Evolutionary conservation across 2,797 vertebrate species (phyloP).

Genomic region (Channa striata): DNA sequence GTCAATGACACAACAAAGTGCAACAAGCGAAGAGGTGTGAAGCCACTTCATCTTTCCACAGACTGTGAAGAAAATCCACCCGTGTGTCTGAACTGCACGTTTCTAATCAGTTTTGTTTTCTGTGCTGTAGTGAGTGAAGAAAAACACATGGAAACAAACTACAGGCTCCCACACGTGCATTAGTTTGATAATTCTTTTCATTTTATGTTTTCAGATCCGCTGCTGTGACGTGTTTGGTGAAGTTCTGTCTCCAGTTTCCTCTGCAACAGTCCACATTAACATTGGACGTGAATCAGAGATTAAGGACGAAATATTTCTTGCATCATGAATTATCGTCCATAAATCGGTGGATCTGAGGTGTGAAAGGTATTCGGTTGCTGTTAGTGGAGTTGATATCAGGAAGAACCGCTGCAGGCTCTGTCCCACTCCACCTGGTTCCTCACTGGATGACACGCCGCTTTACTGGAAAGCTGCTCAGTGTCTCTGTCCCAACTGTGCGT

Average conservation of each 20-base stretch:
- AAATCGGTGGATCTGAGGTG: not conserved
- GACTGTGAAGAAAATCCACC: constrained; percentile 4
- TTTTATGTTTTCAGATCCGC: constrained; percentile 5
- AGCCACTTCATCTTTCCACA: not conserved
- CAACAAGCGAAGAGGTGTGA: not conserved
- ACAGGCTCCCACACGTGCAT: constrained; percentile 4
- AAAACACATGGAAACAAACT: constrained; percentile 23
- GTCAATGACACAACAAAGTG: not conserved
- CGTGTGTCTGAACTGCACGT: too few relatives aligned
- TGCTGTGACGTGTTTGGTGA: not conserved
- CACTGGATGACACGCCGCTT: constrained; percentile 28
- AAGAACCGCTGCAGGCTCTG: constrained; percentile 59
- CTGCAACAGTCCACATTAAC: not conserved
- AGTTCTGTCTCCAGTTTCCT: not conserved
- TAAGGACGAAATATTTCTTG: too few relatives aligned
- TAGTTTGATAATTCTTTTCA: not conserved
- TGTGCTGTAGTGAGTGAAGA: constrained; percentile 45
- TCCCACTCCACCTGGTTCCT: constrained; percentile 82
- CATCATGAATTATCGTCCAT: not conserved
- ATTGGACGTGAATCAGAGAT: too few relatives aligned
- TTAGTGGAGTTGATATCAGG: constrained; percentile 54
- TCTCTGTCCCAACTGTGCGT: constrained; percentile 7
- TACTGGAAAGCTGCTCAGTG: constrained; percentile 20
- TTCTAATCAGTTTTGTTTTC: too few relatives aligned
- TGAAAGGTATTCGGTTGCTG: not conserved